Conservation (phyloP, 2,113 vertebrate genomes). For the Accipiter virgatus region DNA sequence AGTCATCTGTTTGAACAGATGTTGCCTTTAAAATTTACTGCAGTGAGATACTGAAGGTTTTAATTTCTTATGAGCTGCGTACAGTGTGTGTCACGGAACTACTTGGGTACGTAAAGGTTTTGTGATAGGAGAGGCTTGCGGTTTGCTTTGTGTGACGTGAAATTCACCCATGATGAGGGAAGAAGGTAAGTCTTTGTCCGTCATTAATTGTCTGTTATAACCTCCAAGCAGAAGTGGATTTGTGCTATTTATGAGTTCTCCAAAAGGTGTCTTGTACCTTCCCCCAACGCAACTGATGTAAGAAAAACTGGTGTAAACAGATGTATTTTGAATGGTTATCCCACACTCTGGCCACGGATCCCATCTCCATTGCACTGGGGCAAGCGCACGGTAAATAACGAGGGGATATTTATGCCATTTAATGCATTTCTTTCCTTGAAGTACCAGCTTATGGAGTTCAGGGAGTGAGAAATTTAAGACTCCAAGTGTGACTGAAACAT, state of each 20-base stretch:
- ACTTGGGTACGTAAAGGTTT: neutral
- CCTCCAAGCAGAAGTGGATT: neutral
- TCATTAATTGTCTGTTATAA: accelerated
- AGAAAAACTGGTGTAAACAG: neutral
- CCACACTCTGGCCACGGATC: accelerated
- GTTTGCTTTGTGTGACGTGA: neutral
- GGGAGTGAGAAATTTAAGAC: neutral
- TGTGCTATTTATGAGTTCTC: neutral
- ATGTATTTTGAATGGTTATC: neutral
- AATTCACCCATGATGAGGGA: accelerated
- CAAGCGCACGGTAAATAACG: accelerated
- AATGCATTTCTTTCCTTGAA: neutral
- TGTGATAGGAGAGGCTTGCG: neutral
- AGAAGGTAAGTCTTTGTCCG: neutral
- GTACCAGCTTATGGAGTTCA: neutral
- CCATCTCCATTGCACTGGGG: neutral
- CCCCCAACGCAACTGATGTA: neutral
- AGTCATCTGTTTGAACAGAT: neutral
- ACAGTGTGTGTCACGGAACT: accelerated
- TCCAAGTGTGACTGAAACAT: neutral
- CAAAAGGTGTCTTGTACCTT: neutral
- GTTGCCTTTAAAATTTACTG: neutral
- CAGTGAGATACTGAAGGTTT: neutral
- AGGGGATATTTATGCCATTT: neutral
- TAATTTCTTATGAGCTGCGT: neutral